These are phyloP conservation scores for Pteria penguin DNA, from an alignment of 2,888 invertebrate genomes.

Conservation along the genomic window DNA sequence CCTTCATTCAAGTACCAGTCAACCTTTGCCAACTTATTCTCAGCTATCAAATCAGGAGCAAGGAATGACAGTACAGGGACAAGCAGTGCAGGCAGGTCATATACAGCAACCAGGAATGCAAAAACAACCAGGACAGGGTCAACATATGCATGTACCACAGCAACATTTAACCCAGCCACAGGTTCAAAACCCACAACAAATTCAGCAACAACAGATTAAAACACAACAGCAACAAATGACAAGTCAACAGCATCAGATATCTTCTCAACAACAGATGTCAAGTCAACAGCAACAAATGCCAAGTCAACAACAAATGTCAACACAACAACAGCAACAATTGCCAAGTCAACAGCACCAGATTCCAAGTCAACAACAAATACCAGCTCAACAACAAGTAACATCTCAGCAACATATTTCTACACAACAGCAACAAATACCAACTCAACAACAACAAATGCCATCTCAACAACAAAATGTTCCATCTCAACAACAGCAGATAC, in stretches of 20 bases:
- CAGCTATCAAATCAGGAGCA: slow-evolving; percentile 9
- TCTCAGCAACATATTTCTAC: slow-evolving; percentile 10
- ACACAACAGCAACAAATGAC: slow-evolving; percentile 39
- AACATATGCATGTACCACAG: slow-evolving; percentile 27
- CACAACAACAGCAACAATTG: background rate
- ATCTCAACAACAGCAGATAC: slow-evolving; percentile 3
- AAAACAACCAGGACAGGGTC: slow-evolving; percentile 36
- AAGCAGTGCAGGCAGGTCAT: slow-evolving; percentile 3
- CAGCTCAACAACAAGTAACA: background rate
- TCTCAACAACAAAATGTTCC: slow-evolving; percentile 6
- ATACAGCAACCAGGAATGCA: slow-evolving; percentile 17
- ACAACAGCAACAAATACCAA: slow-evolving; percentile 7
- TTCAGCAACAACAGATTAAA: slow-evolving; percentile 29
- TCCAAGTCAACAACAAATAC: background rate
- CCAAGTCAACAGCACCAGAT: background rate
- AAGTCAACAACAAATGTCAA: background rate
- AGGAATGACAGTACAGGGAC: slow-evolving; percentile 15
- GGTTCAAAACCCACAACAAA: slow-evolving; percentile 39
- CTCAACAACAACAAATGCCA: slow-evolving; percentile 17
- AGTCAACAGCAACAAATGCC: background rate
- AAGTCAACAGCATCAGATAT: slow-evolving; percentile 32
- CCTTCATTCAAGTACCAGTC: background rate
- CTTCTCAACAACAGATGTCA: background rate
- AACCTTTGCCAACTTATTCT: slow-evolving; percentile 17
- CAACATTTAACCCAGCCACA: slow-evolving; percentile 32